A percentile compares a stretch with the other conserved stretches of the same genome.
Evolutionary conservation across 2,113 vertebrate genomes (phyloP).

Genomic region (Rhombomys opimus): DNA sequence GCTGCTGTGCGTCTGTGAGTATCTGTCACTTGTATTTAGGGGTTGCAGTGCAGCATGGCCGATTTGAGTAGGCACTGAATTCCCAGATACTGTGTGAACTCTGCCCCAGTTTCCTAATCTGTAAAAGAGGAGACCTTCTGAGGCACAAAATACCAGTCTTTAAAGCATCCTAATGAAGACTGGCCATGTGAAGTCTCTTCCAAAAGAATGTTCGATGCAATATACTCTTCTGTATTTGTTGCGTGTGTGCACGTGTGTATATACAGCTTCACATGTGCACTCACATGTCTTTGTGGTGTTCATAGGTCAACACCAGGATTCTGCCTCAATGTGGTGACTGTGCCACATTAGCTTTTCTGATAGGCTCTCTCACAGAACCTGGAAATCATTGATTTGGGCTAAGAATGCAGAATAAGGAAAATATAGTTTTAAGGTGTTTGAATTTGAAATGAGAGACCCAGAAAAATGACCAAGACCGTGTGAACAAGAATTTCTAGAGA

Average conservation of each 20-base stretch:
- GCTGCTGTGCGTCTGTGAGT: neutral
- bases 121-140: neutral
- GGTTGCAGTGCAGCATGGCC: fast-evolving
- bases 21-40: fast-evolving
- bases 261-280: neutral
- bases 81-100: neutral
- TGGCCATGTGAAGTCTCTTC: neutral
- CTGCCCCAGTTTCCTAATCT: neutral
- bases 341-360: neutral
- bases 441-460: no score
- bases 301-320: neutral
- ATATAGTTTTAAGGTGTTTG: neutral
- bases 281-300: neutral
- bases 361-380: neutral
- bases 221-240: neutral
- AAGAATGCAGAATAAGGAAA: neutral
- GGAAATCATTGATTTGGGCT: neutral
- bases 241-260: neutral
- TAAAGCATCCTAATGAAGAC: neutral
- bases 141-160: neutral
- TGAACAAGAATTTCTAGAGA: neutral
- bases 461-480: neutral
- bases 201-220: neutral
- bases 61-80: neutral
- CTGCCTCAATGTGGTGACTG: neutral